phyloP scores from a whole-genome alignment of 2,113 vertebrate species.

The Cygnus buccinator region DNA sequence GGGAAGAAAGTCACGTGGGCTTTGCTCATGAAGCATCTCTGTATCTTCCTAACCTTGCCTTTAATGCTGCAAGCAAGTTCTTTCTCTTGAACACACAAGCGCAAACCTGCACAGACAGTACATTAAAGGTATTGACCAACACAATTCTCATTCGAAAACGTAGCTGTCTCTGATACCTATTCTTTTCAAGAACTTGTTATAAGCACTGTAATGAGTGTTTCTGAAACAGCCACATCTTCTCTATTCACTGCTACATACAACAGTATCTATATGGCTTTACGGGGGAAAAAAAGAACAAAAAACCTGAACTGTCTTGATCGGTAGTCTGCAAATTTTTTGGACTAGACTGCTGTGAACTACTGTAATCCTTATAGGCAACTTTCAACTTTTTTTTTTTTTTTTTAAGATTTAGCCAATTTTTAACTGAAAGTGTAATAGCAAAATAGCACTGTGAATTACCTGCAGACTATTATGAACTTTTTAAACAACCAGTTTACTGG shows the following conservation, averaged over 20 bases:
- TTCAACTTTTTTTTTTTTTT: background rate
- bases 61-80: background rate
- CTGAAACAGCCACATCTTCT: background rate
- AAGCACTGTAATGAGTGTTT: background rate
- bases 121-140: background rate
- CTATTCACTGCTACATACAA: background rate
- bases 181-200: background rate
- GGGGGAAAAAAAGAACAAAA: background rate
- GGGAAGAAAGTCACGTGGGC: background rate
- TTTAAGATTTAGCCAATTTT: background rate
- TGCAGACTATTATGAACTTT: background rate
- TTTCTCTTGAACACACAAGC: background rate
- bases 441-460: background rate
- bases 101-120: background rate
- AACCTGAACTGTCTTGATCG: background rate
- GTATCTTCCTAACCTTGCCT: background rate
- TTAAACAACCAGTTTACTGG: background rate
- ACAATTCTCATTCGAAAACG: background rate
- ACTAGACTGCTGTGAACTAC: background rate
- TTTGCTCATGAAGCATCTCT: background rate
- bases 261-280: background rate
- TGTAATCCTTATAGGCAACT: background rate
- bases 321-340: background rate
- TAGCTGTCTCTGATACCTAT: background rate
- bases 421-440: background rate